Conservation (phyloP, 1,140 invertebrate species). For the Nasonia vitripennis region DNA sequence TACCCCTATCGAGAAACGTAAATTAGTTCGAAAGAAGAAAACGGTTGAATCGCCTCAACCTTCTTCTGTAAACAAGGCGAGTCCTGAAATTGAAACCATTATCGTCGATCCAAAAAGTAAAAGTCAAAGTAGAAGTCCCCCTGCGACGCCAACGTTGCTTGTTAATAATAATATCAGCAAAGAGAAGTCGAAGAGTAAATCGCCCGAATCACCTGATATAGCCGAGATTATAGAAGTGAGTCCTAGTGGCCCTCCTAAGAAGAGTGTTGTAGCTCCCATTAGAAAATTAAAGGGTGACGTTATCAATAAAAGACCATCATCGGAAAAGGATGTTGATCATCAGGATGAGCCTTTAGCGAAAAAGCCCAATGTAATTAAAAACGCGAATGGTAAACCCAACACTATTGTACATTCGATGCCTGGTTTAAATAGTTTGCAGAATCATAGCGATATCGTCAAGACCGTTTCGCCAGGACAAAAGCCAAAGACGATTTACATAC, state of each 20-base stretch:
- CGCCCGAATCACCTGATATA: not conserved
- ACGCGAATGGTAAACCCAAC: conserved; percentile 13
- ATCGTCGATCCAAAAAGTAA: not conserved
- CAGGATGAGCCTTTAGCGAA: conserved; percentile 6
- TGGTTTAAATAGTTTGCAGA: conserved; percentile 29
- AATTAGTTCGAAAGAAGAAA: conserved; percentile 44
- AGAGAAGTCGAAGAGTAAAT: not conserved
- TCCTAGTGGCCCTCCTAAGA: conserved; percentile 11
- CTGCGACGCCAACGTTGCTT: not conserved
- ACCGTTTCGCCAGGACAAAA: conserved; percentile 16
- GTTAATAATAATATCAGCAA: conserved; percentile 4
- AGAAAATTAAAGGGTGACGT: conserved; percentile 37
- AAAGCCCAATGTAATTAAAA: conserved; percentile 12
- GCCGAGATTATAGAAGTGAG: not conserved
- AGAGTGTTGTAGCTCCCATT: conserved; percentile 6
- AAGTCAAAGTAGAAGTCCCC: conserved; percentile 46
- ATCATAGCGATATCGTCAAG: not conserved
- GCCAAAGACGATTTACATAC: conserved; percentile 8
- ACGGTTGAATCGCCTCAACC: not conserved
- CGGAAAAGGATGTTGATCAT: conserved; percentile 25
- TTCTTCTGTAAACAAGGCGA: conserved; percentile 40
- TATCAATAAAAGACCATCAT: conserved; percentile 30
- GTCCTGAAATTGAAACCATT: not conserved
- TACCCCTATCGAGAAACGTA: conserved; percentile 31
- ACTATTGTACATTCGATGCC: not conserved